Conservation (phyloP, 2,888 invertebrate species). For the Ramazzottius varieornatus region DNA sequence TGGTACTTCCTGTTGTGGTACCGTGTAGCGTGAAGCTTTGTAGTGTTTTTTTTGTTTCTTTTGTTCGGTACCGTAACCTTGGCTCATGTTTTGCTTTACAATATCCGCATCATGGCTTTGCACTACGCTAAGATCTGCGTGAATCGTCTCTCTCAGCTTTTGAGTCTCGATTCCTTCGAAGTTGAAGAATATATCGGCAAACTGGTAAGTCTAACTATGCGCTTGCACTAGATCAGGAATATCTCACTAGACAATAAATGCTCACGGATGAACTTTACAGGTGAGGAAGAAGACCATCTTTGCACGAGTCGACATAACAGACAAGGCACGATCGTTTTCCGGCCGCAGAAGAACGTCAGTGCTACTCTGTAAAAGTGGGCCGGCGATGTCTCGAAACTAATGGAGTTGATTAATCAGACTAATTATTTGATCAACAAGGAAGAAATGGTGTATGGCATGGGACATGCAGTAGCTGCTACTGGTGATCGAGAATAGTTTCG, state of each 20-base stretch:
- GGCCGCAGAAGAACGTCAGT: conserved; percentile 44
- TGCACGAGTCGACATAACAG: conserved; percentile 89
- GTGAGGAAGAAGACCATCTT: conserved; percentile 46
- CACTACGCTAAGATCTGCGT: conserved; percentile 80
- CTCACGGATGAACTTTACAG: background rate
- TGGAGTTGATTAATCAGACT: conserved; percentile 81
- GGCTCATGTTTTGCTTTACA: too few relatives aligned
- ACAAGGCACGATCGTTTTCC: conserved; percentile 67
- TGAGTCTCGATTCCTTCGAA: conserved; percentile 35
- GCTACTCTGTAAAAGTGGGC: conserved; percentile 87
- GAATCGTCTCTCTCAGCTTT: conserved; percentile 64
- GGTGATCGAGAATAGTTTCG: background rate
- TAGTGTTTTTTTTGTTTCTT: too few relatives aligned
- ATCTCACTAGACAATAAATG: too few relatives aligned
- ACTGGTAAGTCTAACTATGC: too few relatives aligned
- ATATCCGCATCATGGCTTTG: conserved; percentile 92
- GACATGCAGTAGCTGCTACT: background rate
- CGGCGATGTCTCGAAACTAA: conserved; percentile 55
- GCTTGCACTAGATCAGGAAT: too few relatives aligned
- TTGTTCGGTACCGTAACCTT: too few relatives aligned
- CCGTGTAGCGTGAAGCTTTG: too few relatives aligned
- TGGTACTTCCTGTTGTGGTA: too few relatives aligned
- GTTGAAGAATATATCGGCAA: background rate
- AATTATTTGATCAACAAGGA: conserved; percentile 94
- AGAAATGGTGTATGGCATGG: conserved; percentile 37